phyloP scores from a whole-genome alignment of 2,113 vertebrate species.

The Dryoscopus gambensis region DNA sequence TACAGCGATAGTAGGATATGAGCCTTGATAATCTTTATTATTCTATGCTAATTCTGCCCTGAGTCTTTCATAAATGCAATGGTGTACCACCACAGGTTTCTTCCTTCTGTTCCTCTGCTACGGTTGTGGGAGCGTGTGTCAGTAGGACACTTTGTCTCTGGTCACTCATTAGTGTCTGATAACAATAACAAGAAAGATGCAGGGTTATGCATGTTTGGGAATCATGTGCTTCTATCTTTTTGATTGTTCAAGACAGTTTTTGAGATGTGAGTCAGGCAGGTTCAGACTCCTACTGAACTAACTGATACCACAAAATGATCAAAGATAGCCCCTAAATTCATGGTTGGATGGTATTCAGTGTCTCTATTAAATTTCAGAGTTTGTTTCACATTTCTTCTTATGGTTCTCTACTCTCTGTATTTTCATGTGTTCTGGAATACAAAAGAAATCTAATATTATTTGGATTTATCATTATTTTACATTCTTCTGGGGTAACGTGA shows the following conservation, averaged over 20 bases:
- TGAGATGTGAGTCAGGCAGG: neutral
- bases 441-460: neutral
- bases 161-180: neutral
- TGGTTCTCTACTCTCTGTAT: neutral
- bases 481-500: neutral
- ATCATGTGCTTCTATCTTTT: neutral
- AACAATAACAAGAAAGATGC: neutral
- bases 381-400: neutral
- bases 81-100: neutral
- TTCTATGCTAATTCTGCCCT: neutral
- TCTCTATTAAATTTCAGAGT: neutral
- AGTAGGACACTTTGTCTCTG: neutral
- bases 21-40: neutral
- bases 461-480: neutral
- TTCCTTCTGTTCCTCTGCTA: neutral
- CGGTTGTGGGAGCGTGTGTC: neutral
- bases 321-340: neutral
- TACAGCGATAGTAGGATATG: neutral
- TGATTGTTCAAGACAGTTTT: neutral
- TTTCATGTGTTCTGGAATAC: neutral
- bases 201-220: neutral
- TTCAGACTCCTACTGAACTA: neutral
- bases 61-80: neutral
- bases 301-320: neutral
- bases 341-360: neutral